Percentiles rank a stretch among this genome's conserved stretches.
Conservation (phyloP, 2,113 vertebrate species). For the Cnemophilus loriae region DNA sequence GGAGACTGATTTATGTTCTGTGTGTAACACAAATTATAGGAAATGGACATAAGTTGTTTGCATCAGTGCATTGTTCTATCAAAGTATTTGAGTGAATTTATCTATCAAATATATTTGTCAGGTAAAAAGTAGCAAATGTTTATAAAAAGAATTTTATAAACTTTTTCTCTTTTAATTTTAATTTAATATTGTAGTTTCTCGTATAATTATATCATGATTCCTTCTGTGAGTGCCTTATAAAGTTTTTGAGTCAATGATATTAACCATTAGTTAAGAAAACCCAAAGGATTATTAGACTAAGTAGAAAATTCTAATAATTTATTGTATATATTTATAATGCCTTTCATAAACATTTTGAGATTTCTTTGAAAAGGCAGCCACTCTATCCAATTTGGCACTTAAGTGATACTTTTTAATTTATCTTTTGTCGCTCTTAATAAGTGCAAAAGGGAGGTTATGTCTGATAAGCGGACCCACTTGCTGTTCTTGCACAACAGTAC, state of each 20-base stretch:
- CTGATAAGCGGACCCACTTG: background rate
- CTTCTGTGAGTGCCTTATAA: background rate
- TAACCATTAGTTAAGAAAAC: background rate
- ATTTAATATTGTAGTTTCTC: background rate
- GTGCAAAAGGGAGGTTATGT: background rate
- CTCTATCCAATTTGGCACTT: background rate
- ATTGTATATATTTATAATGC: background rate
- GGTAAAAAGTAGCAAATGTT: background rate
- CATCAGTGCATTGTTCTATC: background rate
- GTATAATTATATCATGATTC: background rate
- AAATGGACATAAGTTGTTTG: background rate
- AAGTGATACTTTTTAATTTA: background rate
- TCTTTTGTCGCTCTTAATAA: background rate
- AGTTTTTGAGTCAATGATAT: background rate
- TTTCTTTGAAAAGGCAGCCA: background rate
- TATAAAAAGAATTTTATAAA: background rate
- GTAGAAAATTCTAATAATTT: background rate
- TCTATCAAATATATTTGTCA: background rate
- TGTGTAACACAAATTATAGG: background rate
- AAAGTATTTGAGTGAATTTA: background rate
- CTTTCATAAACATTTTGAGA: background rate
- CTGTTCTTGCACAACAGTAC: background rate
- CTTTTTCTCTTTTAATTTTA: background rate
- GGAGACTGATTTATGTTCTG: background rate
- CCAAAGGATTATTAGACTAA: background rate